Evolutionary conservation across 2,888 invertebrate genomes (phyloP), one percentile per base, ranked within the genome.

Genomic region (Hirudinaria manillensis): DNA sequence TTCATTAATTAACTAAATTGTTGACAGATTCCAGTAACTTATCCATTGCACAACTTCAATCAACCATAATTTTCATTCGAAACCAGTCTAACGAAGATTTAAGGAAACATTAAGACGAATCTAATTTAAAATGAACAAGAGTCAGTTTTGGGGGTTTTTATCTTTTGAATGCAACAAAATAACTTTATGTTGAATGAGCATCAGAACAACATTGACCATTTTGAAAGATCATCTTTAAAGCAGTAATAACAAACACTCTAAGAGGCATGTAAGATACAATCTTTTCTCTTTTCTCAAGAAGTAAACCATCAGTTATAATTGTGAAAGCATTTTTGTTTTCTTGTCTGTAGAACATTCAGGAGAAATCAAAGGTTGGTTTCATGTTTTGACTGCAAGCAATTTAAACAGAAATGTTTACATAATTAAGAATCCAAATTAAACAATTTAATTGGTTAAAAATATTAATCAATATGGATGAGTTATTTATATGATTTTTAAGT

Each of bases 311-410:
- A 6, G 45, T 7, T 45, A 16, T 45, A 45, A 45, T 2, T 45
- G 45, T 45, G 45, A 45, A 45, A 10, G 16, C 45, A 45, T 45
- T 45, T 45, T 7, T 10, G 45, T 45, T 45, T 45, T 16, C 45
- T 45, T 27, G 61, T 27, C n/a, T 16, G 61, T n/a, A 61, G 1
- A 27, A 61, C 61, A 61, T 61, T n/a, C 6, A 24, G 56, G 56
- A 56, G 61, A 29, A 29, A 19, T 70, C 70, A 76, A 34, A 76
- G 73, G 56, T 76, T 71, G 74, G 76, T 76, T 38, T 76, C 76
- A 27, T 74, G 73, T 51, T 76, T 76, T 4, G 51, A 45, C 76
- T 76, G 76, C 3, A 68, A 75, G 19, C 36, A 27, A 51, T 38
- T 34, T 34, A n/a, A 32, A 72, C 3, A 53, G 10, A n/a, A 67